Base-by-base conservation (phyloP, 1,140 invertebrate genomes). In the Leptinotarsa lineolata region DNA sequence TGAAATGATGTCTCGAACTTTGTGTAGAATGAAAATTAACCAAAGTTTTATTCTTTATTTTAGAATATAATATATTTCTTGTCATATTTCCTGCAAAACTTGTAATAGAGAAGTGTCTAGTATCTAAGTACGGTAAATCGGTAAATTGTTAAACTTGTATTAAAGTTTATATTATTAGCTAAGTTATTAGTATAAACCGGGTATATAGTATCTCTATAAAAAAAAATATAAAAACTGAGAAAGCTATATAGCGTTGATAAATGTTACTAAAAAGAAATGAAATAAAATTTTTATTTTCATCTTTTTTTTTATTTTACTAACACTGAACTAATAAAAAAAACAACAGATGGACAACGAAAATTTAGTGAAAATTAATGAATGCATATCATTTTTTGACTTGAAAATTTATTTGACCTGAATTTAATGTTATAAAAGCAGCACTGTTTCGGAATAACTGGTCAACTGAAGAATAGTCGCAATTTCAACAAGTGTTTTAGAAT, bases 111-210 rank as follows among this genome's bases (percentile, higher is more conserved):
- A 65, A 66, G 71, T 68, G 65, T 44, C 6, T 73, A 73, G 66
- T 30, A 68, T 72, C 58, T 78, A 76, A 75, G 75, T 64, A 54
- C 74, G 77, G 73, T 77, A 74, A 77, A 75, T 45, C 73, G 73
- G 72, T 76, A 74, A 69, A 74, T 74, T 78, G 75, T 77, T 78
- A 77, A 76, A 68, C 66, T 59, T 74, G 60, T 74, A 71, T 74
- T 71, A 72, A 73, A 72, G 64, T 76, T 77, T 77, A 72, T 72
- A 69, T 71, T 58, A 74, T 74, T 20, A 22, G 24, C 21, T 72
- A 72, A 72, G 71, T 66, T 59, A 8, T 54, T 71, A 74, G 63
- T 74, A 44, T 74, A 30, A 72, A 15, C 60, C 69, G 73, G 73
- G 73, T 74, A 71, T 67, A 71, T 66, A 45, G 44, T 54, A 13